Conservation (phyloP, 2,797 vertebrate species). For the Enteromius mattozi region DNA sequence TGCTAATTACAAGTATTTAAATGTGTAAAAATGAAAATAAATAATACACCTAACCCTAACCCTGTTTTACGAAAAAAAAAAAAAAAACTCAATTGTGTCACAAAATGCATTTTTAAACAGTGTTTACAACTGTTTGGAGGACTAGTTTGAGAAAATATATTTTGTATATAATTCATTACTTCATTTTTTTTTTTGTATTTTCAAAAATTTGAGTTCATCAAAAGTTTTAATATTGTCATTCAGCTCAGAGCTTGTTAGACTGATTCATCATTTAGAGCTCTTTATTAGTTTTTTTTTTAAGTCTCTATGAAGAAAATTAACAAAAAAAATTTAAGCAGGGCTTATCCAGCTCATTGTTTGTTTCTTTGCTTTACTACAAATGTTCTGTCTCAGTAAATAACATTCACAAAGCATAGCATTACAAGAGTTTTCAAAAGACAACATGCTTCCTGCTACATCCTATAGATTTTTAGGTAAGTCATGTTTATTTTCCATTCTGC, state of each 20-base stretch:
- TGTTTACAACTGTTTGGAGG: not conserved
- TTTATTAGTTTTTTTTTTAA: not conserved
- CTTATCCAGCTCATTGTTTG: slow-evolving; percentile 58
- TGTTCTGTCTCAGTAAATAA: slow-evolving; percentile 57
- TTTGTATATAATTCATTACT: not conserved
- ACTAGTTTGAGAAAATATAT: not conserved
- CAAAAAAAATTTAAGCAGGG: not conserved
- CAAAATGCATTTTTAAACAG: not conserved
- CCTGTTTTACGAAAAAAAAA: not conserved
- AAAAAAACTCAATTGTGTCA: not conserved
- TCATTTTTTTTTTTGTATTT: not conserved
- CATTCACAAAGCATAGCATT: slow-evolving; percentile 66
- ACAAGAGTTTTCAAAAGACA: slow-evolving; percentile 37
- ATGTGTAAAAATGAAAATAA: not conserved
- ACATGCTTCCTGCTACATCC: slow-evolving; percentile 38
- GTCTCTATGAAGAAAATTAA: not conserved
- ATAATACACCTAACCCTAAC: too few species aligned
- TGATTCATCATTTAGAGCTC: not conserved
- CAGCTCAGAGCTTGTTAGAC: not conserved
- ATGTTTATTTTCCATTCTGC: not conserved
- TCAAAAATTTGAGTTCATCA: not conserved
- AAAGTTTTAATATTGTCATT: not conserved
- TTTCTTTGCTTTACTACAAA: slow-evolving; percentile 63
- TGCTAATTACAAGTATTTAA: not conserved
- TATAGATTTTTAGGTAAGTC: slow-evolving; percentile 51